Evolutionary conservation across 1,140 invertebrate genomes (phyloP).

Genomic region (Macrosteles quadrilineatus): DNA sequence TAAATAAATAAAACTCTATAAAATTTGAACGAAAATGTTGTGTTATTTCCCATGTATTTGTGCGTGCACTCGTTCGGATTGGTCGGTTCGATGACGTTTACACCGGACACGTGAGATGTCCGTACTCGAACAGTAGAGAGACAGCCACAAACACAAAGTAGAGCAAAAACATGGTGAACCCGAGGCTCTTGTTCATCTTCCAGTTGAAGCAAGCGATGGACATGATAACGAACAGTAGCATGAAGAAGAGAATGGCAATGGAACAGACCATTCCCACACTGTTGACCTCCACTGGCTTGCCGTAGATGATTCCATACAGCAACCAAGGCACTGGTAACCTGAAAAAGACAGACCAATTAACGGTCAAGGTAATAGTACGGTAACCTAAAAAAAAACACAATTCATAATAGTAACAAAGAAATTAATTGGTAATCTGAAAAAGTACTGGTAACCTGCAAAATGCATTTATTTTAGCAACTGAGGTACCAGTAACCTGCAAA

Average conservation of each 20-base stretch:
- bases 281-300: conserved; percentile 82
- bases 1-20: no score
- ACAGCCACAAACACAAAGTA: conserved; percentile 95
- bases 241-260: conserved; percentile 93
- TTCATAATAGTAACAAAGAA: no score
- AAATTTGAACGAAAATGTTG: no score
- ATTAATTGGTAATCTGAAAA: no score
- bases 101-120: conserved; percentile 46
- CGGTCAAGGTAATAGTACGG: no score
- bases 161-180: conserved; percentile 93
- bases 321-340: conserved; percentile 97
- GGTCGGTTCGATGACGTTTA: conserved; percentile 15
- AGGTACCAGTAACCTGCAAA: no score
- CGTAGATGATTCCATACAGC: conserved; percentile 81
- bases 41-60: neutral
- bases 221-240: conserved; percentile 94
- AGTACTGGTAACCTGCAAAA: no score
- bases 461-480: no score
- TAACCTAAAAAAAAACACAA: no score
- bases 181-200: conserved; percentile 95
- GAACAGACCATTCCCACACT: conserved; percentile 96
- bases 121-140: conserved; percentile 91
- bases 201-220: conserved; percentile 95
- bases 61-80: conserved; percentile 7
- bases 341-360: no score